Conservation (phyloP, 2,113 vertebrate genomes). For the Manacus vitellinus region DNA sequence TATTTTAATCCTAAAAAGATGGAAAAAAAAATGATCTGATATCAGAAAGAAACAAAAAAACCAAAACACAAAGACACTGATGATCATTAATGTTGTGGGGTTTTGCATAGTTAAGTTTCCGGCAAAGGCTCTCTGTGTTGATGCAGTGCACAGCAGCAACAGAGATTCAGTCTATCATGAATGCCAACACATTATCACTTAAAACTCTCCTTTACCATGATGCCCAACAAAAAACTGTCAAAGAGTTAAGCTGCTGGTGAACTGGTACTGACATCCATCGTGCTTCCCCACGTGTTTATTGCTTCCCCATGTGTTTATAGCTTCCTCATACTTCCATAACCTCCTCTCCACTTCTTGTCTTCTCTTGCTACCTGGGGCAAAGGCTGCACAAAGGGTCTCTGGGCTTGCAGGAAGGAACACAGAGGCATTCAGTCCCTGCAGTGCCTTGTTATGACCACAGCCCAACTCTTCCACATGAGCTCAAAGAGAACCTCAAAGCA, state of each 20-base stretch:
- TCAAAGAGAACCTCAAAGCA: neutral
- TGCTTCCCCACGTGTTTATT: neutral
- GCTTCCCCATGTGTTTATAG: neutral
- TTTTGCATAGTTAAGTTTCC: neutral
- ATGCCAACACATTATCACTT: neutral
- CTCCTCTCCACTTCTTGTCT: neutral
- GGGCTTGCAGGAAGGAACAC: neutral
- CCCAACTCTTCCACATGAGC: neutral
- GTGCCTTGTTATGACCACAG: accelerated
- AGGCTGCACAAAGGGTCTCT: neutral
- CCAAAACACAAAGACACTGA: neutral
- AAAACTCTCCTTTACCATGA: neutral
- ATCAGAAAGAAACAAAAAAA: neutral
- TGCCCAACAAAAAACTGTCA: neutral
- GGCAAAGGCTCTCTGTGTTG: neutral
- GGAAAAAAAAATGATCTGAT: neutral
- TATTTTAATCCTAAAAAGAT: neutral
- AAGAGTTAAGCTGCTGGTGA: neutral
- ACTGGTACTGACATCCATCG: neutral
- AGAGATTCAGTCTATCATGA: neutral
- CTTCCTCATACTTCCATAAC: neutral
- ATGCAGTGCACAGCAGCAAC: neutral
- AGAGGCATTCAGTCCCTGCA: neutral
- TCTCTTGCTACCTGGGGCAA: accelerated
- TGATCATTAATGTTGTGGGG: neutral